These are phyloP conservation scores for Malacosoma neustria DNA, from an alignment of 2,888 invertebrate genomes.

Conservation along the genomic window DNA sequence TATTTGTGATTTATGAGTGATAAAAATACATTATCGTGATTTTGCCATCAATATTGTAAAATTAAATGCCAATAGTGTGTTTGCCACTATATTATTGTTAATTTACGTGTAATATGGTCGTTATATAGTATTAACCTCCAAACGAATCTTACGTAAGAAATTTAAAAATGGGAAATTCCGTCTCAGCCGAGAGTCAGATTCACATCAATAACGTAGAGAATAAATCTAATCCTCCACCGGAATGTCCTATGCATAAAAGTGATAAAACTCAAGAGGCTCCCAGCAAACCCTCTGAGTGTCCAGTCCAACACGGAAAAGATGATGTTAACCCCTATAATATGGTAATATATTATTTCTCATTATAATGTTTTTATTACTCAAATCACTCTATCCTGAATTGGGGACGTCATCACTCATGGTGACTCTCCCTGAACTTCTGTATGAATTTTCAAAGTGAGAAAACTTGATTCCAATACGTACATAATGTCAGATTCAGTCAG, in stretches of 20 bases:
- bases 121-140: conserved; percentile 32
- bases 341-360: no score
- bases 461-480: no score
- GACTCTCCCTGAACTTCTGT: no score
- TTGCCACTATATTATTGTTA: neutral
- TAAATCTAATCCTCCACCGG: conserved; percentile 76
- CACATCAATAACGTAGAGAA: conserved; percentile 22
- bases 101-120: conserved; percentile 10
- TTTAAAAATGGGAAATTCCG: conserved; percentile 53
- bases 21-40: no score
- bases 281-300: conserved; percentile 77
- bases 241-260: conserved; percentile 88
- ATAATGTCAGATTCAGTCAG: no score
- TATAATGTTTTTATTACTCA: no score
- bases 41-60: no score
- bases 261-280: conserved; percentile 38
- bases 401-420: no score
- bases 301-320: conserved; percentile 79
- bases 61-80: neutral
- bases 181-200: conserved; percentile 46
- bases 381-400: no score
- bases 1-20: no score
- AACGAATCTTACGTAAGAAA: conserved; percentile 54
- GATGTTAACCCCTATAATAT: conserved; percentile 91
- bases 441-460: no score